These are phyloP conservation scores for Platysternon megacephalum DNA, from an alignment of 2,113 vertebrate genomes.

Conservation along the genomic window DNA sequence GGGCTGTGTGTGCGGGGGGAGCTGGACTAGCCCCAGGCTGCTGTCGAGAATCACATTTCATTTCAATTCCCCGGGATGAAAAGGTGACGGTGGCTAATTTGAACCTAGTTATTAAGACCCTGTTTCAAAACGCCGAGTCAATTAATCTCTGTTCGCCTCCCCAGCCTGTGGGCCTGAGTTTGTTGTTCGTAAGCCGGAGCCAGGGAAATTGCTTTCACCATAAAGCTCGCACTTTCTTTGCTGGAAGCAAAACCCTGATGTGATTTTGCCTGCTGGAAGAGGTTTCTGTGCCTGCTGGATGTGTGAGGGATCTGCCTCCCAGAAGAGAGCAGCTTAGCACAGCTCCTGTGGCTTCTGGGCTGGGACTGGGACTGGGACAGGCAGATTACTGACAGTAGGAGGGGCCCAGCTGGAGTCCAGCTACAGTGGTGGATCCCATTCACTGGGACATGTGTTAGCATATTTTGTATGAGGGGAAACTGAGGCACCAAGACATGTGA, in stretches of 20 bases:
- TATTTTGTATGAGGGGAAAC: neutral
- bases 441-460: too few relatives aligned
- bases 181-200: slow-evolving; percentile 2
- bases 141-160: neutral
- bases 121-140: slow-evolving; percentile 22
- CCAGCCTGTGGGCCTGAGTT: neutral
- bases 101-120: slow-evolving; percentile 28
- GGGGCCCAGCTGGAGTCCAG: too few relatives aligned
- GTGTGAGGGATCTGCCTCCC: neutral
- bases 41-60: neutral
- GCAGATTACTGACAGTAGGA: too few relatives aligned
- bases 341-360: neutral
- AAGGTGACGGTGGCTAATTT: slow-evolving; percentile 53
- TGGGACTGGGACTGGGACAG: too few relatives aligned
- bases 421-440: too few relatives aligned
- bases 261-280: neutral
- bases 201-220: slow-evolving; percentile 18
- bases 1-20: rapidly evolving
- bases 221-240: rapidly evolving
- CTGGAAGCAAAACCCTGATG: neutral
- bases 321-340: neutral
- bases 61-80: neutral
- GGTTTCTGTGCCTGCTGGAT: neutral
- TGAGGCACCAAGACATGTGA: neutral
- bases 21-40: neutral